Percentiles rank a stretch among this genome's conserved stretches.
phyloP scores from a whole-genome alignment of 2,888 invertebrate genomes.

The Brenthis hecate region DNA sequence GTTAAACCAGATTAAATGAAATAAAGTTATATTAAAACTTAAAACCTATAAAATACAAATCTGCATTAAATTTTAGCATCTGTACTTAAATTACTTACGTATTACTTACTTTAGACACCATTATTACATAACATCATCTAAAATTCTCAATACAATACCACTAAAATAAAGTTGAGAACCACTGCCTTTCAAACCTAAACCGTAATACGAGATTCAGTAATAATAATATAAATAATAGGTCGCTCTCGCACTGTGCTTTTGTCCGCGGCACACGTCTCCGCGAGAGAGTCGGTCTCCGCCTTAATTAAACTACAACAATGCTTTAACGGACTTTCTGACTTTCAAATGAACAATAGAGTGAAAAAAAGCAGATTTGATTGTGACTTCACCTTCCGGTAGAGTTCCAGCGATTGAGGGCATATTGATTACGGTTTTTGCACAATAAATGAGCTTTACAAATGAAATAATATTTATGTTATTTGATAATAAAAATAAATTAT shows the following conservation, averaged over 20 bases:
- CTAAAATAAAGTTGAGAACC: slow-evolving; percentile 43
- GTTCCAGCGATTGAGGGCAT: not conserved
- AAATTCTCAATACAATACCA: not conserved
- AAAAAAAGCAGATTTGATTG: slow-evolving; percentile 37
- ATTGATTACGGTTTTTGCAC: slow-evolving; percentile 9
- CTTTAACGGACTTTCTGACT: slow-evolving; percentile 46
- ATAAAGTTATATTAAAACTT: no score
- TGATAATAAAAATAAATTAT: no score
- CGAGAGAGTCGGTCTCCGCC: slow-evolving; percentile 43
- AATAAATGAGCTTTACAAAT: not conserved
- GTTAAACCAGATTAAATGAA: no score
- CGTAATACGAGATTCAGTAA: slow-evolving; percentile 61
- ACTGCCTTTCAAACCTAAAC: slow-evolving; percentile 38
- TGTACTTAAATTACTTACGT: no score
- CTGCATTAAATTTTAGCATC: no score
- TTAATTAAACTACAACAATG: slow-evolving; percentile 41
- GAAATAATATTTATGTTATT: not conserved
- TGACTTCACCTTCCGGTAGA: slow-evolving; percentile 8
- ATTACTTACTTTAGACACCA: no score
- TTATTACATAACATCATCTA: no score
- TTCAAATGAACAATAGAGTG: slow-evolving; percentile 45
- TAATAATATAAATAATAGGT: slow-evolving; percentile 63
- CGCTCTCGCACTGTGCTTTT: slow-evolving; percentile 75
- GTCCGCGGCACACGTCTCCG: slow-evolving; percentile 61
- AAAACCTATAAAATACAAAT: no score